Evolutionary conservation across 2,888 invertebrate species (phyloP), one percentile per base, ranked within the genome.

Genomic region (Spisula solida): DNA sequence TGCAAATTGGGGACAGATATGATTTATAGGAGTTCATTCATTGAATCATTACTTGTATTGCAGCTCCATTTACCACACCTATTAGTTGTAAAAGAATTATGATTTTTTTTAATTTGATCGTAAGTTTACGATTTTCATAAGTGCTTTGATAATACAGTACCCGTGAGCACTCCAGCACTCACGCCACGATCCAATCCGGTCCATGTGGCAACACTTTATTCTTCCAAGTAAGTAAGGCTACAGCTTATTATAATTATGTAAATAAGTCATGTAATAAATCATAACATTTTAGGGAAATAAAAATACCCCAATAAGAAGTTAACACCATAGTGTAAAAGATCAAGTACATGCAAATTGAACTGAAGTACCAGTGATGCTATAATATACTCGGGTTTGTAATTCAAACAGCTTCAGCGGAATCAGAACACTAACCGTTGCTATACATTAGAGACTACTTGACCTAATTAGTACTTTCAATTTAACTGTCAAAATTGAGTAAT

Each of bases 401-500:
- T 75, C 31, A 75, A 75, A 6, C 34, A 75, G 2, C 29, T 31
- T 16, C 6, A 31, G 18, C n/a, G 29, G 31, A 75, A 75, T 75
- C 75, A 75, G 34, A 31, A 20, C 16, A 18, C 34, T 75, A 75
- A 75, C 75, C 31, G 75, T n/a, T 16, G 75, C 8, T 18, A 31
- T 75, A 75, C 75, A 75, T 75, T 75, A 75, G 75, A 31, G 75
- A 75, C 1, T 34, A 75, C 75, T 75, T 75, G 75, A 75, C 75
- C 75, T 75, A 75, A 75, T 75, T 75, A 75, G 75, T 75, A 31
- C 31, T 34, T 75, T 75, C 75, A 75, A 75, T 75, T 75, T 75
- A 75, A 75, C 75, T 75, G 75, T 75, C 75, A 75, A 75, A 75
- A 75, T 75, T 75, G 75, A 75, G 75, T 75, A 75, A 75, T 75